These are phyloP conservation scores for Enoplosus armatus DNA, from an alignment of 2,797 vertebrate species.

Conservation along the genomic window DNA sequence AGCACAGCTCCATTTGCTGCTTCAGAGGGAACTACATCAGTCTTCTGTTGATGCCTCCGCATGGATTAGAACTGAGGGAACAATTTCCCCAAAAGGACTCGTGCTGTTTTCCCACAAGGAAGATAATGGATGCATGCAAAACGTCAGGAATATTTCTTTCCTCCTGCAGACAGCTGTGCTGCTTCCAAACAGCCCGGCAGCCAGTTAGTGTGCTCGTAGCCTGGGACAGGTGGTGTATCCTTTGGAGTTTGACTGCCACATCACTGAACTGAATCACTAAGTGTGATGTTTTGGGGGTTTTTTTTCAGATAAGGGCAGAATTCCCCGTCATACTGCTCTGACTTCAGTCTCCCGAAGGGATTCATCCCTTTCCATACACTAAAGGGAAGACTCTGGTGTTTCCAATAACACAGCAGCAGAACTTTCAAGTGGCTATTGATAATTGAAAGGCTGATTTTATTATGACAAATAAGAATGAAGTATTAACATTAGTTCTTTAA, in stretches of 20 bases:
- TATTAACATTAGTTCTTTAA: not conserved
- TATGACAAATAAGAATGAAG: not conserved
- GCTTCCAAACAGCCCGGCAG: constrained; percentile 50
- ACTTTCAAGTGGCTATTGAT: constrained; percentile 1
- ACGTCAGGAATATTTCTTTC: constrained; percentile 75
- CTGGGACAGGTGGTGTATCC: constrained; percentile 63
- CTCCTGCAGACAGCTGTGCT: constrained; percentile 63
- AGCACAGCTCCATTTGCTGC: constrained; percentile 71
- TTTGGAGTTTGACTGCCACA: constrained; percentile 67
- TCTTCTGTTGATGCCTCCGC: constrained; percentile 62
- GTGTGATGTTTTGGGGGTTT: constrained; percentile 31
- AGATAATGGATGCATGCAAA: constrained; percentile 80
- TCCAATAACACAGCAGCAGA: constrained; percentile 30
- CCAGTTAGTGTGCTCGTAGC: constrained; percentile 60
- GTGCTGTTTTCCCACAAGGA: constrained; percentile 74
- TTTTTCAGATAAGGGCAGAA: constrained; percentile 31
- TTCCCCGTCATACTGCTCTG: constrained; percentile 44
- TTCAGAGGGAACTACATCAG: constrained; percentile 71
- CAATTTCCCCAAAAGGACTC: constrained; percentile 73
- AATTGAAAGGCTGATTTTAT: not conserved
- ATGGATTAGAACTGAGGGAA: constrained; percentile 73
- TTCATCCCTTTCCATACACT: constrained; percentile 25
- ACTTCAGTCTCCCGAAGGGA: constrained; percentile 59
- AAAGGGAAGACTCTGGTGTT: constrained; percentile 37
- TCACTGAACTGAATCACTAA: constrained; percentile 64